phyloP scores from a whole-genome alignment of 2,797 vertebrate species.

The Chromis chromis region DNA sequence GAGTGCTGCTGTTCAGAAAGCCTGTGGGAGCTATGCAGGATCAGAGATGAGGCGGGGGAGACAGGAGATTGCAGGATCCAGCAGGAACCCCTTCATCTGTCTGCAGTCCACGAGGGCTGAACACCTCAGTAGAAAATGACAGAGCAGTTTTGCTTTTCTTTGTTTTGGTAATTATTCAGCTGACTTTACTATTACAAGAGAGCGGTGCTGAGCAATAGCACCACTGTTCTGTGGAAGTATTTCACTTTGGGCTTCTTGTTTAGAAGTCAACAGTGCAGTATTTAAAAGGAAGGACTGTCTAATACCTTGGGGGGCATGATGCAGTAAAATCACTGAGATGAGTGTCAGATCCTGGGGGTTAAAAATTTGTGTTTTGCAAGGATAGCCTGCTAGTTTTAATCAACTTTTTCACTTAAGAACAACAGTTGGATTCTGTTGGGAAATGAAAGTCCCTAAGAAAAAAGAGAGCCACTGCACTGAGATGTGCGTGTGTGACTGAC shows the following conservation, averaged over 20 bases:
- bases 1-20: constrained; percentile 55
- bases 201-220: constrained; percentile 49
- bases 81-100: constrained; percentile 59
- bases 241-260: constrained; percentile 13
- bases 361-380: neutral
- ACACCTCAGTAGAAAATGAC: constrained; percentile 39
- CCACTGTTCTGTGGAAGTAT: constrained; percentile 42
- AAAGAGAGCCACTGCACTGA: neutral
- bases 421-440: neutral
- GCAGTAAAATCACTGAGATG: neutral
- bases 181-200: constrained; percentile 40
- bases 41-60: constrained; percentile 45
- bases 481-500: constrained; percentile 36
- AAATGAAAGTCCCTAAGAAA: neutral
- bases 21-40: constrained; percentile 60
- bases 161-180: constrained; percentile 58
- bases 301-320: too few relatives aligned
- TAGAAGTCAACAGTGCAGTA: constrained; percentile 22
- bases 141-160: constrained; percentile 46
- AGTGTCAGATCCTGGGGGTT: constrained; percentile 17
- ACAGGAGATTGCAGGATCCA: constrained; percentile 30
- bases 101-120: constrained; percentile 21
- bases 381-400: constrained; percentile 1
- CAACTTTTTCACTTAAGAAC: neutral
- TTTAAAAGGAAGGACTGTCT: too few relatives aligned